Base-by-base conservation (phyloP, 2,888 invertebrate genomes). In the Oscheius myriophilus region DNA sequence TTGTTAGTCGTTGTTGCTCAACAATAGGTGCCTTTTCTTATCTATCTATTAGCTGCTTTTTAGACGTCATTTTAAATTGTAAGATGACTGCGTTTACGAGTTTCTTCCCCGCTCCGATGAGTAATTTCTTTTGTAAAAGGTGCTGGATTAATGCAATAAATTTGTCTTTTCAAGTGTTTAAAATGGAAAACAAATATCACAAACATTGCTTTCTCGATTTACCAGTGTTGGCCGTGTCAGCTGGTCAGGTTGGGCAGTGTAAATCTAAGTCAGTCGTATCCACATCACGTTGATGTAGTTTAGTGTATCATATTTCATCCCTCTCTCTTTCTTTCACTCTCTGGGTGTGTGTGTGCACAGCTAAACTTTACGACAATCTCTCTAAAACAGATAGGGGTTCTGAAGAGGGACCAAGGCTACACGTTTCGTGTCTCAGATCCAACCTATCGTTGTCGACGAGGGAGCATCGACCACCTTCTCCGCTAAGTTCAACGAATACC, bases 401-500 rank as follows among this genome's bases (percentile, higher is more conserved):
- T 26, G 85, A 85, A 55, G 79, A 76, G 43, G 85, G 85, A 51
- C 84, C 83, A 3, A 84, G 69, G 91, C 93, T 0, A 97, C 97
- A 1, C 91, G 91, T 72, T 78, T 78, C 73, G 70, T 74, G 6
- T 92, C 94, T 87, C 92, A 94, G 2, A 89, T 96, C 25, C 92
- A 91, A 87, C 93, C 95, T 85, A 92, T 93, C 86, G 91, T 91
- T 0, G 93, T 95, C 14, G 91, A 92, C 75, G 97, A 97, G 89
- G 96, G 97, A 52, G 93, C 94, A 87, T 91, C 94, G 3, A 94
- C 94, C 51, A 92, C 92, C 64, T 96, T 98, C 89, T 75, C 79
- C 9, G 84, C 86, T 51, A 85, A 87, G 65, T 82, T 80, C 73
- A 75, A 75, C 45, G 86, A 85, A 64, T 79, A 77, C 64, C 86